A percentile compares a stretch with the other conserved stretches of the same genome.
These are phyloP conservation scores for Calameuta idolon DNA, from an alignment of 2,888 invertebrate species.

Conservation along the genomic window DNA sequence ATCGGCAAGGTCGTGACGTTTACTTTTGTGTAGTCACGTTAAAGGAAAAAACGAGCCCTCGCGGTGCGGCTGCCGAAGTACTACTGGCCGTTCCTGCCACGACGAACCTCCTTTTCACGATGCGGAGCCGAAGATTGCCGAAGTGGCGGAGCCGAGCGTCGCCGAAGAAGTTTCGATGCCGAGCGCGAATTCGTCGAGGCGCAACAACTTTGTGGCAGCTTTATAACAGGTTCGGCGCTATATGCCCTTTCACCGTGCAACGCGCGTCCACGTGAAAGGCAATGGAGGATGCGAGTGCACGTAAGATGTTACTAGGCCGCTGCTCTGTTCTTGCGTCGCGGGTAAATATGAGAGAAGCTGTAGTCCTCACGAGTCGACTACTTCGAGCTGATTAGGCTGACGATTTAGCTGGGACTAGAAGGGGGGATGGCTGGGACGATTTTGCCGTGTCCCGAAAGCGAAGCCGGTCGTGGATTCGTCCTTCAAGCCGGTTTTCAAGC, in stretches of 20 bases:
- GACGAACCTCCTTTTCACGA: neutral
- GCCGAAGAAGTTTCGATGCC: neutral
- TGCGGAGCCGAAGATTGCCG: neutral
- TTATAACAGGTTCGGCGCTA: neutral
- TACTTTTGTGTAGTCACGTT: neutral
- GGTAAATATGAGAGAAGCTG: neutral
- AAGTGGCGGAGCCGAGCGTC: neutral
- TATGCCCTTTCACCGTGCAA: neutral
- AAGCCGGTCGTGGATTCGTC: slow-evolving; percentile 33
- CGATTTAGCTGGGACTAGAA: neutral
- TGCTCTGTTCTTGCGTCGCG: neutral
- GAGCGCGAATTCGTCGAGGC: neutral
- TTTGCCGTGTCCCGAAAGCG: slow-evolving; percentile 29
- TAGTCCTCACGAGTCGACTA: neutral
- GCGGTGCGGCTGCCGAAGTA: neutral
- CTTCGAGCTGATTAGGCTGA: neutral
- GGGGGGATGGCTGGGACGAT: neutral
- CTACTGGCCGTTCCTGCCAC: neutral
- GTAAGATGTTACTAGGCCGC: neutral
- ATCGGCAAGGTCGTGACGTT: neutral
- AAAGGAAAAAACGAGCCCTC: neutral
- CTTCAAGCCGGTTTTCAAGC: slow-evolving; percentile 43
- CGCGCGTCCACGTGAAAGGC: neutral
- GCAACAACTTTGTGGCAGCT: neutral
- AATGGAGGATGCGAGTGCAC: neutral